Evolutionary conservation across 1,140 invertebrate species (phyloP).

Genomic region (Sitophilus oryzae): DNA sequence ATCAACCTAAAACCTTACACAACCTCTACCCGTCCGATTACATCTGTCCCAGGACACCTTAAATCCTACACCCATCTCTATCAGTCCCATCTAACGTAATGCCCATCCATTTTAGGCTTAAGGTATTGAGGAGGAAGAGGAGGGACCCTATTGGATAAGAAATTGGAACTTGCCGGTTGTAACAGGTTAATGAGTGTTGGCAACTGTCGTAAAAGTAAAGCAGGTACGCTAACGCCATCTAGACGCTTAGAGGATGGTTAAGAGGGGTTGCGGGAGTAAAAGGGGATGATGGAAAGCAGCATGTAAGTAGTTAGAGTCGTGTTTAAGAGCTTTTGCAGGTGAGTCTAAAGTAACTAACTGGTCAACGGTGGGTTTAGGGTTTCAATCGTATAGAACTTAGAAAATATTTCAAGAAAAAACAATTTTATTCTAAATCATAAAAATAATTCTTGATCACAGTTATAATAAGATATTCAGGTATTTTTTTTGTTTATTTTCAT

Average conservation of each 20-base stretch:
- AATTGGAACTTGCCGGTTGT: conserved; percentile 19
- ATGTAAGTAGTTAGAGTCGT: too few relatives aligned
- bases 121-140: not conserved
- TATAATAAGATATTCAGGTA: too few relatives aligned
- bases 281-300: too few relatives aligned
- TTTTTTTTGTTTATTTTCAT: too few relatives aligned
- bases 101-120: not conserved
- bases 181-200: conserved; percentile 29
- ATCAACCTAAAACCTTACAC: not conserved
- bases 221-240: conserved; percentile 4
- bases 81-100: not conserved
- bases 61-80: not conserved
- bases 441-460: too few relatives aligned
- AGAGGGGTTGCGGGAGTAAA: conserved; percentile 21
- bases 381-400: too few relatives aligned
- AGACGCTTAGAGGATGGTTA: conserved; percentile 27
- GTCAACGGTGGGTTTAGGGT: too few relatives aligned
- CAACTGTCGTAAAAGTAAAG: conserved; percentile 17
- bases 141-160: conserved; percentile 8
- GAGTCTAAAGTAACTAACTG: too few relatives aligned
- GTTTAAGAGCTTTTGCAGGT: too few relatives aligned
- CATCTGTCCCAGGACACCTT: not conserved
- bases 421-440: too few relatives aligned
- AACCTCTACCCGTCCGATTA: not conserved
- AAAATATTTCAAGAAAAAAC: too few relatives aligned